phyloP scores from a whole-genome alignment of 2,113 vertebrate genomes.

The Nibea albiflora region DNA sequence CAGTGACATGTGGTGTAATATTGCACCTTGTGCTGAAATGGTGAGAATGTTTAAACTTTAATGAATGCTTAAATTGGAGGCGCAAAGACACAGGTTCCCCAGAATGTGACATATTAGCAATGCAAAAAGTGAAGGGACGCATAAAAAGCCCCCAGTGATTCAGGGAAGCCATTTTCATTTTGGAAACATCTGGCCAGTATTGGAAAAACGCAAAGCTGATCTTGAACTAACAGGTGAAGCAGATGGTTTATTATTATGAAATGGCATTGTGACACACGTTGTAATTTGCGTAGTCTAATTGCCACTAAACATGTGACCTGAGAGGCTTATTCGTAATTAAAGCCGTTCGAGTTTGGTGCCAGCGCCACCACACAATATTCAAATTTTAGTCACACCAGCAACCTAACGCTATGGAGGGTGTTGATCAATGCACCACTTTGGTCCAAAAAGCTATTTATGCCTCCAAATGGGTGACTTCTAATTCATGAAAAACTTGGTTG shows the following conservation, averaged over 20 bases:
- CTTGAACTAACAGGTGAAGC: conserved; percentile 48
- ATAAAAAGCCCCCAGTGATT: conserved; percentile 6
- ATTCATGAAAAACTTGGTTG: too few relatives aligned
- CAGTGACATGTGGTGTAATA: too few relatives aligned
- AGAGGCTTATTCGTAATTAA: conserved; percentile 26
- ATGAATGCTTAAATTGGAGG: too few relatives aligned
- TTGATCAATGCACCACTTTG: not conserved
- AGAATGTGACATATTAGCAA: not conserved
- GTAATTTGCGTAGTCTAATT: conserved; percentile 6
- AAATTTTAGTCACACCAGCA: not conserved
- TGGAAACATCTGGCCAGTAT: conserved; percentile 51
- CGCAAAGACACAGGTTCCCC: too few relatives aligned
- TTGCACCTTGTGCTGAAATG: too few relatives aligned
- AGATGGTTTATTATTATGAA: conserved; percentile 52
- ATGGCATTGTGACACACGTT: conserved; percentile 36
- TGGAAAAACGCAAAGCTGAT: conserved; percentile 16
- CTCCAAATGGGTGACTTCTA: too few relatives aligned
- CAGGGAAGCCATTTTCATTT: not conserved
- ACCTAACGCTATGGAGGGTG: not conserved
- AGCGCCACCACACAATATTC: not conserved
- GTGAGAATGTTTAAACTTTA: too few relatives aligned
- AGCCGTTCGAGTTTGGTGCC: conserved; percentile 14
- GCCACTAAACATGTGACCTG: conserved; percentile 9
- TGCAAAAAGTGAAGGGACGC: not conserved
- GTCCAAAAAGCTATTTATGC: not conserved